Evolutionary conservation across 2,888 invertebrate species (phyloP), one percentile per base, ranked within the genome.

Genomic region (Cantharis nigra): DNA sequence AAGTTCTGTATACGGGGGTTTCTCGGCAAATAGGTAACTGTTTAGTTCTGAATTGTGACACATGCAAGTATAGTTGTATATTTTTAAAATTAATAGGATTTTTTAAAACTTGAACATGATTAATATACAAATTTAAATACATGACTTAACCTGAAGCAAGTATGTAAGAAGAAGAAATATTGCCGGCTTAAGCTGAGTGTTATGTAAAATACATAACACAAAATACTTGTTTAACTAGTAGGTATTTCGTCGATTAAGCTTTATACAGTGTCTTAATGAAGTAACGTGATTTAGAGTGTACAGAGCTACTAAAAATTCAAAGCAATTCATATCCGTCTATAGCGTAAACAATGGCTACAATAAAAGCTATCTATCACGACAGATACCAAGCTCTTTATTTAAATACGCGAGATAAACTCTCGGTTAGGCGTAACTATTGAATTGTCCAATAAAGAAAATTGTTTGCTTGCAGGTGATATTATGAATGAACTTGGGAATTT

Each of bases 281-380:
- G 69, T 63, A 26, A 63, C 77, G 74, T 77, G 77, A 77, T 77
- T 77, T 77, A 77, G 71, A 77, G 64, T 62, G 74, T 77, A 77
- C 71, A 74, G 67, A 30, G 67, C 71, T 71, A 77, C 74, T 77
- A 77, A 77, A 77, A 77, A 77, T 77, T 77, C 77, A 77, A 77
- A 74, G 77, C 74, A 77, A 77, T 77, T 74, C 74, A 77, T 77
- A 77, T 77, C 71, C 71, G 74, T 74, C 74, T 62, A 74, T 77
- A 71, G 62, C 71, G 71, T 77, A 77, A 77, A 77, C 74, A 77
- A 77, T 77, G 20, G 77, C 74, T 64, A 23, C 67, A 74, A 74
- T 74, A 74, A 71, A 74, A 74, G 71, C 71, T 67, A 77, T 77
- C 69, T 74, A 67, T 77, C 74, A 67, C 65, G 65, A 67, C 65